A percentile compares a stretch with the other conserved stretches of the same genome.
Conservation (phyloP, 2,888 invertebrate species). For the Hydropsyche betteni region DNA sequence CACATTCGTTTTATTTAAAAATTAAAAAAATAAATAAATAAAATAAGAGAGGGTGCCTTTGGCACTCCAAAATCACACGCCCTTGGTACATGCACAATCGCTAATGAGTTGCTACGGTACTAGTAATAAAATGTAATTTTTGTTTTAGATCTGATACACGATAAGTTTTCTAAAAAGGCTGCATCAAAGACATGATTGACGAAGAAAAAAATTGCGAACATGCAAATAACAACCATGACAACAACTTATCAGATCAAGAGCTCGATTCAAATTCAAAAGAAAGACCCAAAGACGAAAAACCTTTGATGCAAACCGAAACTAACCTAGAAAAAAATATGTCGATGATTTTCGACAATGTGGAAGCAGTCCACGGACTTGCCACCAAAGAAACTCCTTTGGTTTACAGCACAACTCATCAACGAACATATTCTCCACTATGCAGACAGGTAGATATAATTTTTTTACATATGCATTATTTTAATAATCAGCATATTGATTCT, state of each 20-base stretch:
- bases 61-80: too few species aligned
- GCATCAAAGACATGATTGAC: background rate
- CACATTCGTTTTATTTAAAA: too few species aligned
- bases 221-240: background rate
- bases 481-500: too few species aligned
- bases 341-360: background rate
- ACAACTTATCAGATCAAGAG: background rate
- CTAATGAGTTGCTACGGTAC: too few species aligned
- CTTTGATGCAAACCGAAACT: background rate
- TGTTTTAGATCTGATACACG: background rate
- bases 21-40: too few species aligned
- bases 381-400: conserved; percentile 15
- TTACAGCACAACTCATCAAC: conserved; percentile 56
- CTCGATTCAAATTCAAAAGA: background rate
- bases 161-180: background rate
- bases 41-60: too few species aligned
- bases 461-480: too few species aligned
- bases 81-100: too few species aligned
- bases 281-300: background rate
- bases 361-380: background rate
- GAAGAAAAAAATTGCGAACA: background rate
- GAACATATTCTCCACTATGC: conserved; percentile 62
- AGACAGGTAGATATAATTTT: conserved; percentile 59
- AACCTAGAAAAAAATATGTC: conserved; percentile 39
- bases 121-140: too few species aligned